Base-by-base conservation (phyloP, 2,113 vertebrate genomes). In the Callionymus lyra region DNA sequence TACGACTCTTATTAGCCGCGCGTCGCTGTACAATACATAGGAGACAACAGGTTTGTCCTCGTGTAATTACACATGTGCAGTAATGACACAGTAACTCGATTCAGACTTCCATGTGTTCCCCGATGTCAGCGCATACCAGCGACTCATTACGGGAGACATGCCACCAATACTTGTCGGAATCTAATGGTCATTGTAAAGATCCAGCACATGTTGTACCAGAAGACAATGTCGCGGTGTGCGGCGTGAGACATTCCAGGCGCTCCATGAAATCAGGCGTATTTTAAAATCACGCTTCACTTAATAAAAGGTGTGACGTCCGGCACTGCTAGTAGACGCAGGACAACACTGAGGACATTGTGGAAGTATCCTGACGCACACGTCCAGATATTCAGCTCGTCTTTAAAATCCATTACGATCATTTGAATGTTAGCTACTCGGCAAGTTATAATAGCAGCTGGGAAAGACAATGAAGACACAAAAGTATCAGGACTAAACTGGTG, bases 51-150 rank as follows among this genome's bases (percentile, higher is more conserved):
- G n/a, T 27, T 5, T 8, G 21, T 27, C 8, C 21, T 27, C 21
- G 8, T 27, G 21, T 27, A 27, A 8, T 27, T 27, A 27, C 21
- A 59, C 56, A 49, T 39, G 44, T 47, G 43, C 58, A 31, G 55
- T 38, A 59, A 36, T 31, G 16, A 56, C 60, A 69, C 68, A 76
- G 76, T 63, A 59, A 53, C 47, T 58, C 19, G 59, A 53, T 56
- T 74, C 57, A 43, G 48, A 49, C 53, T 39, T 41, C 52, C 39
- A 38, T 59, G 71, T 49, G 41, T 72, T 68, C 53, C n/a, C n/a
- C 21, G 10, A 56, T 61, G 71, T 70, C 73, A 60, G 57, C 36
- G 59, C 65, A 80, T 80, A 70, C 68, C 71, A 34, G 44, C n/a
- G 54, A 48, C 65, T 70, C 53, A 70, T 81, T 74, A 66, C 54